phyloP scores from a whole-genome alignment of 2,797 vertebrate species.

The Chaetodon trifasciatus region DNA sequence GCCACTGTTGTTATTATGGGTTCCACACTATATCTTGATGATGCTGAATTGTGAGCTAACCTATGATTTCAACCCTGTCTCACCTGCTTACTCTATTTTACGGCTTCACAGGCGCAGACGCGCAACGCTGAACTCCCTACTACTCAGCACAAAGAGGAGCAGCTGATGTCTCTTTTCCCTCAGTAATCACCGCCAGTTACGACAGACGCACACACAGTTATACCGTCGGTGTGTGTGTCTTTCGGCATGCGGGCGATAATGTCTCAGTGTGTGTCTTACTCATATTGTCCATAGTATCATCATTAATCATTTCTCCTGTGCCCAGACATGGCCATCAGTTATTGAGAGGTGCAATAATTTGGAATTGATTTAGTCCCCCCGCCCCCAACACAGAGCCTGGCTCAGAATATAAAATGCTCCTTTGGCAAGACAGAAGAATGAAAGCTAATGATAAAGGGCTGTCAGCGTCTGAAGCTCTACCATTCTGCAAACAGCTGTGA shows the following conservation, averaged over 20 bases:
- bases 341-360: constrained; percentile 85
- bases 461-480: constrained; percentile 62
- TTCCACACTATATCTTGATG: not conserved
- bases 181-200: constrained; percentile 57
- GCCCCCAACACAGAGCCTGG: constrained; percentile 38
- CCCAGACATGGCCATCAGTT: constrained; percentile 82
- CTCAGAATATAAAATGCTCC: constrained; percentile 71
- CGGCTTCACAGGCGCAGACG: not conserved
- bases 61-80: constrained; percentile 6
- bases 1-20: not conserved
- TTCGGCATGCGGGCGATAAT: constrained; percentile 65
- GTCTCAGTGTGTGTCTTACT: constrained; percentile 79
- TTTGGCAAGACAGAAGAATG: constrained; percentile 65
- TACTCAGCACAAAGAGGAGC: constrained; percentile 45
- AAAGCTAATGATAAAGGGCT: constrained; percentile 71
- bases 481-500: constrained; percentile 61
- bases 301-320: constrained; percentile 82
- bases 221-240: constrained; percentile 48
- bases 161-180: constrained; percentile 56
- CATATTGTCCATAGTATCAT: constrained; percentile 81
- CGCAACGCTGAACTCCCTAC: constrained; percentile 17
- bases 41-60: constrained; percentile 1
- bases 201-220: constrained; percentile 32
- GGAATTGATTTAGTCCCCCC: constrained; percentile 83
- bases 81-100: constrained; percentile 27